These are phyloP conservation scores for Acanthosepion esculentum DNA, from an alignment of 2,888 invertebrate species.

Conservation along the genomic window DNA sequence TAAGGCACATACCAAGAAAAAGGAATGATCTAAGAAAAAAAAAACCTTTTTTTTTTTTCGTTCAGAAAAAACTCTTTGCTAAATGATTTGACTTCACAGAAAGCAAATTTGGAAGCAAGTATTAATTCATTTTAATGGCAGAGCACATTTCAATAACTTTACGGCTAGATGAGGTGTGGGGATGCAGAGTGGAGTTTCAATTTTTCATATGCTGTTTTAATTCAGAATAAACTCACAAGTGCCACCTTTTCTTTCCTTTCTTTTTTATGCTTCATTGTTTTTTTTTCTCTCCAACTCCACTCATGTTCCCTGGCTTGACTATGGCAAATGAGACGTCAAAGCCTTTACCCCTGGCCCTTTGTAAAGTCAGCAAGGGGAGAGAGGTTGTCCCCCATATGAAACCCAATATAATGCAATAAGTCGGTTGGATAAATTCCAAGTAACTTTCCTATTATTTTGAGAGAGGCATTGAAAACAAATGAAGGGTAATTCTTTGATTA, in stretches of 20 bases:
- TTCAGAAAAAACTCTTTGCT: not conserved
- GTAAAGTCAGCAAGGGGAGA: not conserved
- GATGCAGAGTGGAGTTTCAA: not conserved
- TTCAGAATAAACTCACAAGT: constrained; percentile 33
- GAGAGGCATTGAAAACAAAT: constrained; percentile 33
- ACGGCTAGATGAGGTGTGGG: not conserved
- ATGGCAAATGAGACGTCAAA: not conserved
- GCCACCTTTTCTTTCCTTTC: not conserved
- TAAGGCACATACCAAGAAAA: not conserved
- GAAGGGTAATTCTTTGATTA: constrained; percentile 33
- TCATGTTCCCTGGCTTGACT: not conserved
- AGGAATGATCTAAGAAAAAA: not conserved
- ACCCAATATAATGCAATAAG: constrained; percentile 22
- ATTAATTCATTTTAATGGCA: constrained; percentile 33
- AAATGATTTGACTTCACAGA: constrained; percentile 18
- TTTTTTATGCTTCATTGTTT: not conserved
- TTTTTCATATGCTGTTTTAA: constrained; percentile 3
- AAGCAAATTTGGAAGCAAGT: not conserved
- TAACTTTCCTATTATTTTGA: constrained; percentile 8
- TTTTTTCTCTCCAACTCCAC: not conserved
- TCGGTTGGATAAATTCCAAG: constrained; percentile 16
- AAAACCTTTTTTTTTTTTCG: not conserved
- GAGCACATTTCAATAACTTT: constrained; percentile 1
- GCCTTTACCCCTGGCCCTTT: constrained; percentile 21
- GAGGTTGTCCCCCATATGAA: not conserved